A percentile compares a stretch with the other conserved stretches of the same genome.
phyloP scores from a whole-genome alignment of 2,113 vertebrate species.

The Xenus cinereus region DNA sequence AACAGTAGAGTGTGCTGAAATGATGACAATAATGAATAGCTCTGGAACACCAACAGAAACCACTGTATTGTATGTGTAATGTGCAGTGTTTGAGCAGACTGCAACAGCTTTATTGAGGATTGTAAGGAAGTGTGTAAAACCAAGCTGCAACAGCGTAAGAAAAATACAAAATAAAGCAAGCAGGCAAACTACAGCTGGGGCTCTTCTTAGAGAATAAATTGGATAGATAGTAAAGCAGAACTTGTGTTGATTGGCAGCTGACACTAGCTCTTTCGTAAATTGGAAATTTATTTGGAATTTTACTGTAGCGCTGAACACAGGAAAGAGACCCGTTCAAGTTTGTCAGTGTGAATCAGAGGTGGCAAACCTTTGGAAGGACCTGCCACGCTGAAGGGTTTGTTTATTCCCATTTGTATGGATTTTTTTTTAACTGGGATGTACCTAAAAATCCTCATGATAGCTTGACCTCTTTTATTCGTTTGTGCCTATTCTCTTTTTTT shows the following conservation, averaged over 20 bases:
- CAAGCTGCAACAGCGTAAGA: background rate
- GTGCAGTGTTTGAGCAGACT: background rate
- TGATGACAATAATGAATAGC: background rate
- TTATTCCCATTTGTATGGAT: background rate
- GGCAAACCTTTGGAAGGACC: background rate
- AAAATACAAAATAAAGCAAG: background rate
- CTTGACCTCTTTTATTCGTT: background rate
- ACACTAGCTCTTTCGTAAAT: background rate
- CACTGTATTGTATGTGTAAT: background rate
- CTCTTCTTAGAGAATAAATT: background rate
- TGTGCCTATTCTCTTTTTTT: background rate
- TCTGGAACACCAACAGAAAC: background rate
- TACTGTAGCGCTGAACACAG: background rate
- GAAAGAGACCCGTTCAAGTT: background rate
- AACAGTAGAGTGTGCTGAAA: background rate
- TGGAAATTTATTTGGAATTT: slow-evolving; percentile 10
- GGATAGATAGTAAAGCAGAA: background rate
- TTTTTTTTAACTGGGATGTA: background rate
- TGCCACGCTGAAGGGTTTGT: background rate
- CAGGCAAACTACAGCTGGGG: background rate
- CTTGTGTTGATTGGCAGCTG: background rate
- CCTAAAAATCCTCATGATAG: background rate
- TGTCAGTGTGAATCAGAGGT: background rate
- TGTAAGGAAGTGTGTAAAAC: background rate
- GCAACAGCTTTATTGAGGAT: background rate